These are phyloP conservation scores for Callyntrura sp. DNA, from an alignment of 2,888 invertebrate genomes.

Conservation along the genomic window DNA sequence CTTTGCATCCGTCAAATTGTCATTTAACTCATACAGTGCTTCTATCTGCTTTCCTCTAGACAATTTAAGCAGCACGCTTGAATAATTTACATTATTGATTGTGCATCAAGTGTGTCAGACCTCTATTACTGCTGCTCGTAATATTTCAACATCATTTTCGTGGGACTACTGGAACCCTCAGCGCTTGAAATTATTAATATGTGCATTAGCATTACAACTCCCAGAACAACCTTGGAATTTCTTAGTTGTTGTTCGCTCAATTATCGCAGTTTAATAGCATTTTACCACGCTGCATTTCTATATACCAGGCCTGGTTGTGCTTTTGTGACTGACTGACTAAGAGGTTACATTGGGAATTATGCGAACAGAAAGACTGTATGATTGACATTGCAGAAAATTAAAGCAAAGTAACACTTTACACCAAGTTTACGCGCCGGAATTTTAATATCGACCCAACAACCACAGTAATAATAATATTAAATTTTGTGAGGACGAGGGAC, in stretches of 20 bases:
- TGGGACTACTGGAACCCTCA: neutral
- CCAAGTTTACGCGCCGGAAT: neutral
- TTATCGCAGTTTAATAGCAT: neutral
- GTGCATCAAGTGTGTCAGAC: conserved; percentile 14
- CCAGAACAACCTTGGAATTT: conserved; percentile 34
- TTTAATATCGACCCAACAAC: neutral
- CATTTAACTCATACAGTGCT: neutral
- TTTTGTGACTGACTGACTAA: no score
- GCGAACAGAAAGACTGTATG: neutral
- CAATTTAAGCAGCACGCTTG: neutral
- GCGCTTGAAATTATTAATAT: neutral
- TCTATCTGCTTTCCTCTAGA: neutral
- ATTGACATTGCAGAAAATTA: neutral
- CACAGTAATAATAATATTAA: neutral
- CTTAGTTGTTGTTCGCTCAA: neutral
- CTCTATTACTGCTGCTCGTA: neutral
- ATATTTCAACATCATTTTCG: neutral
- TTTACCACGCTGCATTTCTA: neutral
- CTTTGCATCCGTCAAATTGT: neutral
- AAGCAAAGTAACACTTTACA: neutral
- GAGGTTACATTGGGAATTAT: neutral
- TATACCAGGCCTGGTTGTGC: neutral
- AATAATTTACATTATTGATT: conserved; percentile 49
- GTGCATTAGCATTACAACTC: neutral
- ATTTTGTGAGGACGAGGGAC: neutral